Conservation (phyloP, 2,797 vertebrate species). For the Acrocephalus scirpaceus region DNA sequence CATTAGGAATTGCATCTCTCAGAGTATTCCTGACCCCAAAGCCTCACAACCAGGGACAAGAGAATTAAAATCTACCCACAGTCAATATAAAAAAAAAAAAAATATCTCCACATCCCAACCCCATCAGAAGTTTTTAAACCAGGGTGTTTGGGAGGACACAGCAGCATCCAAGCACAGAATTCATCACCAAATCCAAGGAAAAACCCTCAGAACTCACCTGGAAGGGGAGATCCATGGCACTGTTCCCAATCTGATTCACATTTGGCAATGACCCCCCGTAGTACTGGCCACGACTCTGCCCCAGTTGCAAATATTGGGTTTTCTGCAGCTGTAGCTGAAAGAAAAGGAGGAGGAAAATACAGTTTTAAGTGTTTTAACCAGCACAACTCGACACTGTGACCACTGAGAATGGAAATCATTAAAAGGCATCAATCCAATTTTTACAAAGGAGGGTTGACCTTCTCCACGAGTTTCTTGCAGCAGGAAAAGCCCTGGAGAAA, state of each 20-base stretch:
- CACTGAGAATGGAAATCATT: not conserved
- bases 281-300: constrained; percentile 97
- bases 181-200: not conserved
- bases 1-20: fast-evolving
- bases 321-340: constrained; percentile 97
- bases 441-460: not conserved
- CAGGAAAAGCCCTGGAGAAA: not conserved
- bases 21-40: not conserved
- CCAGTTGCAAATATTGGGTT: constrained; percentile 98
- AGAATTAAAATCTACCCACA: not conserved
- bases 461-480: not conserved
- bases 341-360: not conserved
- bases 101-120: no score
- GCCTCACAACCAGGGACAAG: not conserved
- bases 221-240: constrained; percentile 96
- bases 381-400: not conserved
- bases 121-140: fast-evolving
- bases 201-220: constrained; percentile 83
- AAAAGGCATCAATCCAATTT: not conserved
- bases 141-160: not conserved
- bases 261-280: constrained; percentile 99
- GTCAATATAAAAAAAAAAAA: not conserved
- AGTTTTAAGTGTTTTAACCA: not conserved
- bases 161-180: not conserved
- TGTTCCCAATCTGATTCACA: constrained; percentile 98